Conservation (phyloP, 2,888 invertebrate species). For the Arrhopalites spinosus region DNA sequence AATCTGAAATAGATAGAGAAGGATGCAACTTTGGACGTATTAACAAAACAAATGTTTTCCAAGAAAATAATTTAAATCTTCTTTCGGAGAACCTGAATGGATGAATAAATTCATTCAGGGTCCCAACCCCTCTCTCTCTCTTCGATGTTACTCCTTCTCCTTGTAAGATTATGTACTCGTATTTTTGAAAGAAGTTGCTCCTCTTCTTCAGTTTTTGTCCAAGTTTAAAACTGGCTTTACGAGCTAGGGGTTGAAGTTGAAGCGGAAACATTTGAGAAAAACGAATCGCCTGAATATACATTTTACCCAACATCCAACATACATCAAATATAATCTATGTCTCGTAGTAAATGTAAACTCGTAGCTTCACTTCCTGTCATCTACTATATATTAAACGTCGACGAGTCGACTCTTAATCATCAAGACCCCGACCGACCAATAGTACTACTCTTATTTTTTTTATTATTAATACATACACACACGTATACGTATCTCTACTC, state of each 20-base stretch:
- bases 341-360: slow-evolving; percentile 2
- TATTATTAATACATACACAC: too few relatives aligned
- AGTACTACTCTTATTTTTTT: too few relatives aligned
- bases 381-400: neutral
- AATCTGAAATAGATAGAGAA: slow-evolving; percentile 4
- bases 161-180: neutral
- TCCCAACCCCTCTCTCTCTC: neutral
- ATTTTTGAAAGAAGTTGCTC: neutral
- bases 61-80: slow-evolving; percentile 20
- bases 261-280: slow-evolving; percentile 5
- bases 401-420: too few relatives aligned
- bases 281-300: neutral
- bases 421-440: too few relatives aligned
- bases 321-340: slow-evolving; percentile 7
- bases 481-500: too few relatives aligned
- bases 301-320: neutral
- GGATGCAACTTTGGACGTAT: neutral
- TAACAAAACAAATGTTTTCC: slow-evolving; percentile 17
- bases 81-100: slow-evolving; percentile 20
- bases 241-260: slow-evolving; percentile 6
- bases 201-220: neutral
- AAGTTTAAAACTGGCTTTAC: neutral
- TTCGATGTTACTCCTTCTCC: neutral
- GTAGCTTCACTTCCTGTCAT: slow-evolving; percentile 26
- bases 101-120: slow-evolving; percentile 23